Conservation (phyloP, 2,113 vertebrate species). For the Axis porcinus region DNA sequence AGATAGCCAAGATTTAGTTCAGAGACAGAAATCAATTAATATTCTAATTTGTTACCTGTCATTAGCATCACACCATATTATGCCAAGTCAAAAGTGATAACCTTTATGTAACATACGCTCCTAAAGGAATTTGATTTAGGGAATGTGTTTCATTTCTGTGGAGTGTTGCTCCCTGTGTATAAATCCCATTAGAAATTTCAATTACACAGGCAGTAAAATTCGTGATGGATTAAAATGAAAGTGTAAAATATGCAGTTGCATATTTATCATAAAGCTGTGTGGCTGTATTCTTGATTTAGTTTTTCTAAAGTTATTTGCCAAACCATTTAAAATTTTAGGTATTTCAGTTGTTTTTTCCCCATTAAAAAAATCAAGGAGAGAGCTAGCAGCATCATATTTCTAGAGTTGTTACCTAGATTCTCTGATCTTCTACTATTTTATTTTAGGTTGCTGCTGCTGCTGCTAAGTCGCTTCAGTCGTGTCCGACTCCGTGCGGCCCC, state of each 20-base stretch:
- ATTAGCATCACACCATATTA: conserved; percentile 72
- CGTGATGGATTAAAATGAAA: conserved; percentile 34
- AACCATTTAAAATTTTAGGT: background rate
- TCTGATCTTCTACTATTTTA: background rate
- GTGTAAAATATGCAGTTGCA: background rate
- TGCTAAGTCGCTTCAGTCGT: too few species aligned
- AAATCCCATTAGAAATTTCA: conserved; percentile 48
- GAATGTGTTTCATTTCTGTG: conserved; percentile 24
- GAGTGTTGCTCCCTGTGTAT: background rate
- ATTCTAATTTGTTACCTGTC: conserved; percentile 78
- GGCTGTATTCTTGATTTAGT: background rate
- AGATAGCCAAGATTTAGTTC: conserved; percentile 75
- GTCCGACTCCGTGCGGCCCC: too few species aligned
- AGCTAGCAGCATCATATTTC: background rate
- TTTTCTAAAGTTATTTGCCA: conserved; percentile 24
- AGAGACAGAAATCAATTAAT: conserved; percentile 75
- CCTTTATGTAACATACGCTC: conserved; percentile 52
- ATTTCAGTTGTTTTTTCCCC: background rate
- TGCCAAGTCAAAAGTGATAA: conserved; percentile 65
- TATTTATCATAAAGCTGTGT: conserved; percentile 21
- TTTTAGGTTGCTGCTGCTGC: too few species aligned
- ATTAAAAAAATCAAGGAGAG: background rate
- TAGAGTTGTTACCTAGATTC: background rate
- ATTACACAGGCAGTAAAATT: conserved; percentile 34
- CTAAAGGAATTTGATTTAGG: conserved; percentile 61